Conservation (phyloP, 2,113 vertebrate genomes). For the Thymallus thymallus region DNA sequence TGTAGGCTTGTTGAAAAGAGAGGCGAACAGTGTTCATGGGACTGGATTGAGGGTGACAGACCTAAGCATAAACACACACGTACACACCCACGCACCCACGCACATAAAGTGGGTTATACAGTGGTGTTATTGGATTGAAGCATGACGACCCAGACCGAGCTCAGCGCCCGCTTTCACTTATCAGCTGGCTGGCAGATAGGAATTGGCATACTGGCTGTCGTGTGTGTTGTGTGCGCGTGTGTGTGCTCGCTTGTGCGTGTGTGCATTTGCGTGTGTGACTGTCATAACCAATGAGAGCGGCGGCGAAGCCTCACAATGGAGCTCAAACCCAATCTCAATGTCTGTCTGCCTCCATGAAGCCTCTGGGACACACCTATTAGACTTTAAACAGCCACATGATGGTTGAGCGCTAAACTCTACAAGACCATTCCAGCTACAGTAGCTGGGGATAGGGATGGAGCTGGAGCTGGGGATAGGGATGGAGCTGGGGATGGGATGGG, state of each 20-base stretch:
- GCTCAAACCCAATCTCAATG: slow-evolving; percentile 75
- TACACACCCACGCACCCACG: background rate
- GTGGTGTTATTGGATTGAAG: slow-evolving; percentile 70
- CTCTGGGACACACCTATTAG: slow-evolving; percentile 69
- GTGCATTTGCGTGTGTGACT: background rate
- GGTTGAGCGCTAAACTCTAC: slow-evolving; percentile 57
- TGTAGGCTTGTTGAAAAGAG: slow-evolving; percentile 13
- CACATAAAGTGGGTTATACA: slow-evolving; percentile 1
- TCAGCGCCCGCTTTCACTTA: slow-evolving; percentile 65
- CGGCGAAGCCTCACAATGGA: slow-evolving; percentile 66
- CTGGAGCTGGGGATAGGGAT: background rate
- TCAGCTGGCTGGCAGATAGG: slow-evolving; percentile 73
- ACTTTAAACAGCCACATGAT: slow-evolving; percentile 71
- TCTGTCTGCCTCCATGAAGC: slow-evolving; percentile 51
- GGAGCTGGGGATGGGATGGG: slow-evolving; percentile 26
- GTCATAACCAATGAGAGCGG: slow-evolving; percentile 72
- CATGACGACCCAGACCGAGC: slow-evolving; percentile 60
- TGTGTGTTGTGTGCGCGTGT: background rate
- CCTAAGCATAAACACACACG: too few relatives aligned
- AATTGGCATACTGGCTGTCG: slow-evolving; percentile 71
- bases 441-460: slow-evolving; percentile 4
- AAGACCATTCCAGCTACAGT: slow-evolving; percentile 43
- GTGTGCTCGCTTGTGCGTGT: background rate
- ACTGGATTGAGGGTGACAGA: slow-evolving; percentile 3
- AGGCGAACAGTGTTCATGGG: slow-evolving; percentile 40